Evolutionary conservation across 2,113 vertebrate species (phyloP), one percentile per base, ranked within the genome.

Genomic region (Hydropotes inermis): DNA sequence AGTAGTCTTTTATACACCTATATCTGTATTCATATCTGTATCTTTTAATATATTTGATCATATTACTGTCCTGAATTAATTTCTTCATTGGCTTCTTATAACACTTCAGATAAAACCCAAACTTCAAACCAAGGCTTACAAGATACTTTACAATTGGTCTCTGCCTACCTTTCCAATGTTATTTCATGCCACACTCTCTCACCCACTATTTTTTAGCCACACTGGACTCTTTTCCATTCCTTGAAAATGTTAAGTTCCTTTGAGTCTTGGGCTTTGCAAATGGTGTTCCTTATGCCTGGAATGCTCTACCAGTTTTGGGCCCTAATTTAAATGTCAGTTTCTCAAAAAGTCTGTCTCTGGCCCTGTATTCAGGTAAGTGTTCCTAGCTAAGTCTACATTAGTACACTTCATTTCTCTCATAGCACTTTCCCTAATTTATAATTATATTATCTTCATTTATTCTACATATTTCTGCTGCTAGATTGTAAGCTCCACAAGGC

Each of bases 221-320:
- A 81, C 8, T 90, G 83, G 39, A 50, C 47, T 95, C 84, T 82
- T 92, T 95, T 89, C n/a, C 58, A 7, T 90, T 94, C 81, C 60
- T 78, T 91, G 43, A 92, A 96, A 96, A 91, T 61, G 39, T 52
- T 43, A 86, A 95, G 81, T 89, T 83, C 25, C 81, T 94, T 89
- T 52, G 52, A 17, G 5, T 17, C 50, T 60, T 67, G 55, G 60
- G 43, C 45, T 94, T 43, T 82, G 30, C 21, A 82, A 61, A 81
- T 79, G 30, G 74, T 82, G 11, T 89, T 79, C 61, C 57, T 60
- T 88, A 45, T 91, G 47, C 45, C 67, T 78, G 57, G 27, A 78
- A 93, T 57, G 30, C 58, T 78, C 78, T 87, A 17, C 6, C 27
- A 79, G 19, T 61, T 45, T 74, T 54, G 87, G 61, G 92, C 27